Base-by-base conservation (phyloP, 1,140 invertebrate genomes). In the Aplysia californica region DNA sequence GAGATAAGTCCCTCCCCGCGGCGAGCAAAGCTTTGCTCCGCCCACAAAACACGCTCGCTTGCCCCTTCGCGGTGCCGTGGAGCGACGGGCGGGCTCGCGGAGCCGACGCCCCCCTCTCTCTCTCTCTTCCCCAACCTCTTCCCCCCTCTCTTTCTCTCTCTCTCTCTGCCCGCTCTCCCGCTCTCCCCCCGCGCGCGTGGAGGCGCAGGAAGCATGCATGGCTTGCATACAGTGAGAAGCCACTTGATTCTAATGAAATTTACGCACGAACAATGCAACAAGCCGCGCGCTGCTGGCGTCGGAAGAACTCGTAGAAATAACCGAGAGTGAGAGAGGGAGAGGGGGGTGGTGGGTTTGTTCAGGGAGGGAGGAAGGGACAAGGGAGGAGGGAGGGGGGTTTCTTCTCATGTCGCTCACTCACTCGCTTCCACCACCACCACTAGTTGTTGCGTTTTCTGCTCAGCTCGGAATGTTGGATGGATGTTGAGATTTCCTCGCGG, bases 201-300 rank as follows among this genome's bases (percentile, higher is more conserved):
- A 10, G 44, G 10, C 10, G n/a, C 44, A 10, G 10, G n/a, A 50
- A 50, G 70, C 39, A 26, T 38, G 56, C 44, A 21, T 23, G 23
- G 33, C 56, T 18, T 15, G 26, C 55, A 55, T 18, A 55, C 21
- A 31, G 36, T 23, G 68, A 26, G 35, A 33, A 20, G 20, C 1
- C 10, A 26, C 36, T 41, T 72, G 33, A 64, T 71, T 44, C 38
- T 77, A 77, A 77, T 77, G 75, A 77, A 77, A 77, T 77, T 77
- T 77, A 77, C 56, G 67, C 31, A 36, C 38, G 58, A 29, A 70
- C 50, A 76, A 76, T 69, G 75, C 75, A 76, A 68, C 66, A 70
- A 76, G 41, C 6, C 50, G 29, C 23, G n/a, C n/a, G n/a, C n/a
- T n/a, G n/a, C n/a, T n/a, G n/a, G n/a, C 21, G 38, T 67, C 23